Percentiles rank a stretch among this genome's conserved stretches.
Evolutionary conservation across 2,888 invertebrate species (phyloP).

Genomic region (Holacanthella duospinosa): DNA sequence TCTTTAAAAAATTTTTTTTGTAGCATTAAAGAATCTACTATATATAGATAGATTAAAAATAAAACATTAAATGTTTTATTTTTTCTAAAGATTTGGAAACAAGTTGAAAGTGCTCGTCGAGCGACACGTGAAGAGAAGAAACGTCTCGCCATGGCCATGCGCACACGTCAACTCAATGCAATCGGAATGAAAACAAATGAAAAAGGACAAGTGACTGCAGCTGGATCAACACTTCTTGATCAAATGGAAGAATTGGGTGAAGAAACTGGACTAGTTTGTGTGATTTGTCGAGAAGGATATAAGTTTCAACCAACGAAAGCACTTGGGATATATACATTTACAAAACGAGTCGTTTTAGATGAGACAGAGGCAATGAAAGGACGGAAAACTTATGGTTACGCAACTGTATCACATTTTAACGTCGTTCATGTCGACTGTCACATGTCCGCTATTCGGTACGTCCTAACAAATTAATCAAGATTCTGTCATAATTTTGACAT

Average conservation of each 20-base stretch:
- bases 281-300: constrained; percentile 96
- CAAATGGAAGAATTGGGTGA: constrained; percentile 92
- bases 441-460: constrained; percentile 79
- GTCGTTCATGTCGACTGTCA: constrained; percentile 97
- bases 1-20: constrained; percentile 33
- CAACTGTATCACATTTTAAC: constrained; percentile 96
- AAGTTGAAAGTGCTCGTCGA: constrained; percentile 70
- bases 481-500: too few species aligned
- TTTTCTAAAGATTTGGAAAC: constrained; percentile 26
- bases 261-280: constrained; percentile 89
- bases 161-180: constrained; percentile 89
- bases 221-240: constrained; percentile 44
- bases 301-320: constrained; percentile 88
- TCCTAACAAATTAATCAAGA: too few species aligned
- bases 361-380: constrained; percentile 74
- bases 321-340: constrained; percentile 91
- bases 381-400: constrained; percentile 62
- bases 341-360: constrained; percentile 86
- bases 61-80: background rate
- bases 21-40: background rate
- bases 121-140: constrained; percentile 95
- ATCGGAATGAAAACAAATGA: constrained; percentile 81
- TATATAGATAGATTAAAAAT: background rate
- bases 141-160: constrained; percentile 92
- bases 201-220: constrained; percentile 70